These are phyloP conservation scores for Clistopyga incitator DNA, from an alignment of 2,888 invertebrate genomes.

Conservation along the genomic window DNA sequence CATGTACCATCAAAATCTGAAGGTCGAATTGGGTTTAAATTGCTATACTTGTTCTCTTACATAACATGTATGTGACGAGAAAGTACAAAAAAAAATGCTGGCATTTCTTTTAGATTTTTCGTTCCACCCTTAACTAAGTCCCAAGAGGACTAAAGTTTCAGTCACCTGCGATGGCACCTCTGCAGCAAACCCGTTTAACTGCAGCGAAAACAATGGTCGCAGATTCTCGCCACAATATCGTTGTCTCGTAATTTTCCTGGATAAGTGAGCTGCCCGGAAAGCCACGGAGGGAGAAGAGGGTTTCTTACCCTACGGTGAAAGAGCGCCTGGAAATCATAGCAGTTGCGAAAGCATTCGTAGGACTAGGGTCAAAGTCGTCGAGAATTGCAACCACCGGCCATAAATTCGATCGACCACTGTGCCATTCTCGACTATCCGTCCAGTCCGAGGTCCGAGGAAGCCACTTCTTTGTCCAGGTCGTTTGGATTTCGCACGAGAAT, in stretches of 20 bases:
- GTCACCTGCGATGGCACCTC: not conserved
- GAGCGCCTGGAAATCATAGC: slow-evolving; percentile 7
- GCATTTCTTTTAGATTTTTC: too few relatives aligned
- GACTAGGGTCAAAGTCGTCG: slow-evolving; percentile 17
- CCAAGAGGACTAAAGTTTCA: too few relatives aligned
- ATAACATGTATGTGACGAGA: too few relatives aligned
- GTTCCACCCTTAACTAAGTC: too few relatives aligned
- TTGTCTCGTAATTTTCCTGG: slow-evolving; percentile 18
- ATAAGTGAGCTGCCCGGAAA: not conserved
- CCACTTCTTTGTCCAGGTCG: slow-evolving; percentile 44
- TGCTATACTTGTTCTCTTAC: too few relatives aligned
- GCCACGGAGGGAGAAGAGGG: slow-evolving; percentile 1
- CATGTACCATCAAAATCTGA: too few relatives aligned
- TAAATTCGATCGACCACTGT: slow-evolving; percentile 74
- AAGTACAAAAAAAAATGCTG: too few relatives aligned
- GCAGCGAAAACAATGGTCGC: not conserved
- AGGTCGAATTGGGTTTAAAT: too few relatives aligned
- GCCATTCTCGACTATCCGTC: slow-evolving; percentile 56
- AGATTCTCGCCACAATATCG: not conserved
- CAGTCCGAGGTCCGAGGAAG: slow-evolving; percentile 21
- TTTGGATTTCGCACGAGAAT: slow-evolving; percentile 43
- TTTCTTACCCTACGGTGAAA: not conserved
- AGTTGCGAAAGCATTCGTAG: not conserved
- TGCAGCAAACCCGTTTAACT: not conserved
- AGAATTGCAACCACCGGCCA: slow-evolving; percentile 71